Evolutionary conservation across 1,140 invertebrate genomes (phyloP), one percentile per base, ranked within the genome.

Genomic region (Aphaenogaster rudis): DNA sequence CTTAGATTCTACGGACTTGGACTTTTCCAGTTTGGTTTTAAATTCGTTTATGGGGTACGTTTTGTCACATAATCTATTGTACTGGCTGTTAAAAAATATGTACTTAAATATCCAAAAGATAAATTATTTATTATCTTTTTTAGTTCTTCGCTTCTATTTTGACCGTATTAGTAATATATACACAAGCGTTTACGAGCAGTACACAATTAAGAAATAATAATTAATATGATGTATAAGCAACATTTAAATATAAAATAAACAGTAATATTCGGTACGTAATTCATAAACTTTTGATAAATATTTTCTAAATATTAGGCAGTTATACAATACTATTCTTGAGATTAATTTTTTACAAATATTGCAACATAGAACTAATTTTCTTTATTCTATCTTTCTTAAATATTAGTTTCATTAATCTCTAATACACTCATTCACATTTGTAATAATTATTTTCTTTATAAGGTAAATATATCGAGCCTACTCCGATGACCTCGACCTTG

Each of bases 1-100:
- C 15, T 82, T 28, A 59, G 8, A 45, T 82, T 74, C 15, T 71
- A 42, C 3, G 69, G 52, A 2, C 17, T 57, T 45, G 54, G 80
- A 36, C 54, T 74, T 28, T 84, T 84, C 11, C 39, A 84, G 28
- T 84, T 84, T 84, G 80, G 54, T 42, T 74, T 57, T 21, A 59
- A 45, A 36, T 72, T 61, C 11, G 15, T 76, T 71, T 52, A 17
- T 11, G 21, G 15, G 39, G 69, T 84, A 59, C 0, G 69, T 72
- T 74, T 8, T 21, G 3, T 50, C 7, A 28, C 28, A n/a, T 80
- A 59, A 77, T 28, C 13, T 36, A 54, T 11, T 36, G 9, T 39
- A 39, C 15, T 72, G 33, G 9, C 21, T 48, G 0, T 21, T 69
- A 3, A 71, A 71, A 71, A 50, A 15, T 77, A 59, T 77, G 3